These are phyloP conservation scores for Neoitamus cyanurus DNA, from an alignment of 2,888 invertebrate genomes.

Conservation along the genomic window DNA sequence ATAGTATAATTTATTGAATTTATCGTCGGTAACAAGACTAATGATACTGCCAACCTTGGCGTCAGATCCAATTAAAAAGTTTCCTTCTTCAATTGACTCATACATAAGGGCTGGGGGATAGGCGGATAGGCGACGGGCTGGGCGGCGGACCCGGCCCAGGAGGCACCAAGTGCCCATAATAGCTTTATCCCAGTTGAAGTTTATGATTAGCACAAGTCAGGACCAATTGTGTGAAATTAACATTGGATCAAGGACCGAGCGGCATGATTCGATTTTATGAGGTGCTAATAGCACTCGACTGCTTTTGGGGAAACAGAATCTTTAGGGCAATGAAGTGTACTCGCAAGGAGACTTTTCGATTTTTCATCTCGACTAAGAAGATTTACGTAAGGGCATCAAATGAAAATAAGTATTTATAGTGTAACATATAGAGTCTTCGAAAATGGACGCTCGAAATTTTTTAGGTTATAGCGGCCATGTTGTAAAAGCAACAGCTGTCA, in stretches of 20 bases:
- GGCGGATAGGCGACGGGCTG: background rate
- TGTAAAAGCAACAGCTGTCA: no score
- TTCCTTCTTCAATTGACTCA: slow-evolving; percentile 44
- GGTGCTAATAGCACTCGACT: slow-evolving; percentile 21
- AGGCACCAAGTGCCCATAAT: slow-evolving; percentile 19
- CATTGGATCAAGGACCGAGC: background rate
- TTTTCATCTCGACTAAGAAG: background rate
- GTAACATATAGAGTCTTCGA: no score
- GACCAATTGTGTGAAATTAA: slow-evolving; percentile 35
- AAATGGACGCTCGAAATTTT: no score
- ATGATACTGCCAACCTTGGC: slow-evolving; percentile 49
- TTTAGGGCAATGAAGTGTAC: background rate
- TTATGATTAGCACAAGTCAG: slow-evolving; percentile 44
- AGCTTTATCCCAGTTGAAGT: slow-evolving; percentile 34
- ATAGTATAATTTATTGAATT: slow-evolving; percentile 49
- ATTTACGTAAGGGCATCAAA: no score
- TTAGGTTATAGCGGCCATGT: no score
- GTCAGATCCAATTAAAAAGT: slow-evolving; percentile 52
- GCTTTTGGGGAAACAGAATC: background rate
- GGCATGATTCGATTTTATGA: slow-evolving; percentile 3
- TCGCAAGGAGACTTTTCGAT: background rate
- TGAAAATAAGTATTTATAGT: no score
- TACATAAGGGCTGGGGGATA: background rate
- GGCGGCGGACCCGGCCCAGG: background rate
- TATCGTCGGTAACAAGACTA: slow-evolving; percentile 51